A percentile compares a stretch with the other conserved stretches of the same genome.
Evolutionary conservation across 2,888 invertebrate species (phyloP).

Genomic region (Napeogenes sylphis): DNA sequence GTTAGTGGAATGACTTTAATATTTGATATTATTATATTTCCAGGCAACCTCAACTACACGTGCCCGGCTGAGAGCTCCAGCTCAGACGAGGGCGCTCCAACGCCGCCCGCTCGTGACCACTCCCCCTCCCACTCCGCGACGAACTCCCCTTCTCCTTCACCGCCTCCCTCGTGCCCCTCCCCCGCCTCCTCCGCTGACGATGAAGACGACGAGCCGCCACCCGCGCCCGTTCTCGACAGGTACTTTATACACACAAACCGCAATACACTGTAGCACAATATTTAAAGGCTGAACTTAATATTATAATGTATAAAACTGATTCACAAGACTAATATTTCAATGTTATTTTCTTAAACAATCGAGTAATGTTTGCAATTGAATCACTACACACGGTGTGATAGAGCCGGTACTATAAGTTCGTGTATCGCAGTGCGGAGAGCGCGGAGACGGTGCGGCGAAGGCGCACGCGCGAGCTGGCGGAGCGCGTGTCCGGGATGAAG

Average conservation of each 20-base stretch:
- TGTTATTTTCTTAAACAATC: too few species aligned
- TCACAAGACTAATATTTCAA: too few species aligned
- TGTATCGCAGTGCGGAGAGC: constrained; percentile 32
- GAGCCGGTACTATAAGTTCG: constrained; percentile 4
- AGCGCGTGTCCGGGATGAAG: constrained; percentile 77
- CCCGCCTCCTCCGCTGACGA: constrained; percentile 48
- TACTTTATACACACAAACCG: constrained; percentile 17
- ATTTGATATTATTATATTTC: not conserved
- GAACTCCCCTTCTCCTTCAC: constrained; percentile 32
- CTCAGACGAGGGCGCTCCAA: constrained; percentile 48
- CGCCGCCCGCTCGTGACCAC: constrained; percentile 41
- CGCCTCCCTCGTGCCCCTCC: constrained; percentile 31
- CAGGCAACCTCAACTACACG: constrained; percentile 48
- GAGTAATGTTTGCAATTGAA: too few species aligned
- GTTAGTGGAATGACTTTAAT: not conserved
- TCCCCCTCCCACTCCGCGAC: constrained; percentile 43
- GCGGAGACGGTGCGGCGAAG: constrained; percentile 47
- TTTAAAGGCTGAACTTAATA: too few species aligned
- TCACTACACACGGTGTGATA: too few species aligned
- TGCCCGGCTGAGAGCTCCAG: constrained; percentile 41
- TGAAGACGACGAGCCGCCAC: constrained; percentile 48
- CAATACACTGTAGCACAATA: too few species aligned
- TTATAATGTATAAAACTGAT: too few species aligned
- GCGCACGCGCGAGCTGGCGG: constrained; percentile 50
- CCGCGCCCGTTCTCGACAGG: constrained; percentile 36